Base-by-base conservation (phyloP, 2,113 vertebrate species). In the Periophthalmodon schlosseri region DNA sequence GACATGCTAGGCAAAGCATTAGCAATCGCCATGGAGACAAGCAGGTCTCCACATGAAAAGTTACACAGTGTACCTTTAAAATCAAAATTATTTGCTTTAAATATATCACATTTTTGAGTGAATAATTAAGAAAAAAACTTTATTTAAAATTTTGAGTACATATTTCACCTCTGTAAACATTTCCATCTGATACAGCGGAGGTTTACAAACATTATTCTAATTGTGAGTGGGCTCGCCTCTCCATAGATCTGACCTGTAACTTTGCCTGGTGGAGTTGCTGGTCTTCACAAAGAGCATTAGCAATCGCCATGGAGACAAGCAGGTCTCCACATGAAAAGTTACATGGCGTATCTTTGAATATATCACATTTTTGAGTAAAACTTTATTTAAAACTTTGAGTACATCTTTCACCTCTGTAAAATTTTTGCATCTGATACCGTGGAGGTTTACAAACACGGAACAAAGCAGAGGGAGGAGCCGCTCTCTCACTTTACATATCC, bases 171-270 rank as follows among this genome's bases (percentile, higher is more conserved):
- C 6, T 5, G 6, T 33, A 33, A 60, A 49, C 61, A 64, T 81
- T 79, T 76, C 82, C 79, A 72, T 73, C 63, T 79, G 73, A 73
- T 76, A 21, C 61, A 70, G 54, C 39, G 15, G 34, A 63, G 76
- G 39, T 75, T 81, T 81, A 84, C 80, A 86, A 84, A 87, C 87
- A 80, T n/a, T n/a, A n/a, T n/a, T n/a, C n/a, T n/a, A n/a, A n/a
- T 6, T 36, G 34, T 36, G 34, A 36, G 5, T 39, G 36, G 36
- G 36, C 36, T 39, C 36, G 36, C 36, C 36, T 39, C 36, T 39
- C 36, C 8, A 39, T 1, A 39, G 36, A 7, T 39, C 36, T 39
- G 36, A 39, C 36, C 36, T 39, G 36, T 39, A 39, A 39, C 36
- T 5, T 39, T 39, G 36, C 36, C 36, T 39, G 36, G 8, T 39